These are phyloP conservation scores for Hoplostethus atlanticus DNA, from an alignment of 2,797 vertebrate genomes.

Conservation along the genomic window DNA sequence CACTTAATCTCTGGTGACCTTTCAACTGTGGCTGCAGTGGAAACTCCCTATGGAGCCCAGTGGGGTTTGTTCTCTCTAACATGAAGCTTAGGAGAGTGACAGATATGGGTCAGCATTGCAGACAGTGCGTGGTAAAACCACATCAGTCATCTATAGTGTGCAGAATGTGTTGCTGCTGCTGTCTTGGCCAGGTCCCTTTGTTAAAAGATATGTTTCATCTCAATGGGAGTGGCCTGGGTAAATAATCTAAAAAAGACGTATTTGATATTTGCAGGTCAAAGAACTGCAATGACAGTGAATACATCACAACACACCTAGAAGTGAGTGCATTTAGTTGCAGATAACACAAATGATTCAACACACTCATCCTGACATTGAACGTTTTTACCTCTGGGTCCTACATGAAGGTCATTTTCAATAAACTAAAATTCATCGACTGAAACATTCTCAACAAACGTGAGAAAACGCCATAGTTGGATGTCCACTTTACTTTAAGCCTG, in stretches of 20 bases:
- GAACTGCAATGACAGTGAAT: background rate
- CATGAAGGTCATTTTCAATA: background rate
- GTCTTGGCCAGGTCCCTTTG: background rate
- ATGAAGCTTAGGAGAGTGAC: slow-evolving; percentile 31
- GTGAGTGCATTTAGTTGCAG: background rate
- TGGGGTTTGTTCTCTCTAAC: slow-evolving; percentile 34
- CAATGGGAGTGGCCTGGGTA: background rate
- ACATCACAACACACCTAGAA: background rate
- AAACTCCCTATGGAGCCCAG: slow-evolving; percentile 46
- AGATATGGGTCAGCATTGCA: slow-evolving; percentile 12
- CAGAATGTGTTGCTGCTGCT: background rate
- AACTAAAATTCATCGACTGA: background rate
- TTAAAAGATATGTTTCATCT: background rate
- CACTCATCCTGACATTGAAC: background rate
- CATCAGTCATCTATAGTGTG: background rate
- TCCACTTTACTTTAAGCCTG: slow-evolving; percentile 8
- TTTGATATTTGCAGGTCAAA: background rate
- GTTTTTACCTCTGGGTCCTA: background rate
- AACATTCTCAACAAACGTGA: background rate
- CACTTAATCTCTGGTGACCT: slow-evolving; percentile 69
- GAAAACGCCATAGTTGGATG: background rate
- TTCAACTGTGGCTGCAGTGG: slow-evolving; percentile 41
- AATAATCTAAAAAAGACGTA: background rate
- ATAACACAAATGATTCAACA: background rate
- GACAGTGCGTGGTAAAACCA: slow-evolving; percentile 17